These are phyloP conservation scores for Aplocera efformata DNA, from an alignment of 2,888 invertebrate genomes.

Conservation along the genomic window DNA sequence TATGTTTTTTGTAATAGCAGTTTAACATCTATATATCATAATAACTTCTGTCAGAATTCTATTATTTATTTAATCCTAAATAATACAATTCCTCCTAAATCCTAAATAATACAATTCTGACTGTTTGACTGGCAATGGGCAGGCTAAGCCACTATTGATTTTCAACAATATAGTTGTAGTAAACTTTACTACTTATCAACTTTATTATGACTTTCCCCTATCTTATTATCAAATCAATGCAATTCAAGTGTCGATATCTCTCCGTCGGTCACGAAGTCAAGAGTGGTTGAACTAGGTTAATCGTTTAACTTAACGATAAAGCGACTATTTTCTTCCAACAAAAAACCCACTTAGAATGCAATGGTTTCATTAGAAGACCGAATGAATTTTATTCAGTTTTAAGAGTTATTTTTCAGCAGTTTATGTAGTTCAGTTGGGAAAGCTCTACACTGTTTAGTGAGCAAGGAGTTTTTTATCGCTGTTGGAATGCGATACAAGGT, in stretches of 20 bases:
- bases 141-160: no score
- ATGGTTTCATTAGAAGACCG: not conserved
- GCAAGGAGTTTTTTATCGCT: no score
- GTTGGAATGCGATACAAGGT: no score
- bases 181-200: no score
- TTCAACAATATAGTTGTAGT: no score
- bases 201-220: not conserved
- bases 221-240: not conserved
- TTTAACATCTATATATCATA: no score
- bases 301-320: conserved; percentile 9
- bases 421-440: not conserved
- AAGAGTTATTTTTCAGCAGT: not conserved
- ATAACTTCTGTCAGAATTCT: no score
- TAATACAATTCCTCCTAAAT: no score
- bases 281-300: conserved; percentile 10
- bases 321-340: conserved; percentile 5
- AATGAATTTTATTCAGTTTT: conserved; percentile 1
- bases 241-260: not conserved
- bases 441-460: no score
- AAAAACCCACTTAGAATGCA: not conserved
- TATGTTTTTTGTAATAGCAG: not conserved
- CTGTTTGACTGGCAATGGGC: no score
- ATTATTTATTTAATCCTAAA: no score
- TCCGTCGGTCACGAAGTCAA: not conserved
- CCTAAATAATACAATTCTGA: no score